Percentiles rank a stretch among this genome's conserved stretches.
Conservation (phyloP, 2,113 vertebrate species). For the Thomomys bottae region DNA sequence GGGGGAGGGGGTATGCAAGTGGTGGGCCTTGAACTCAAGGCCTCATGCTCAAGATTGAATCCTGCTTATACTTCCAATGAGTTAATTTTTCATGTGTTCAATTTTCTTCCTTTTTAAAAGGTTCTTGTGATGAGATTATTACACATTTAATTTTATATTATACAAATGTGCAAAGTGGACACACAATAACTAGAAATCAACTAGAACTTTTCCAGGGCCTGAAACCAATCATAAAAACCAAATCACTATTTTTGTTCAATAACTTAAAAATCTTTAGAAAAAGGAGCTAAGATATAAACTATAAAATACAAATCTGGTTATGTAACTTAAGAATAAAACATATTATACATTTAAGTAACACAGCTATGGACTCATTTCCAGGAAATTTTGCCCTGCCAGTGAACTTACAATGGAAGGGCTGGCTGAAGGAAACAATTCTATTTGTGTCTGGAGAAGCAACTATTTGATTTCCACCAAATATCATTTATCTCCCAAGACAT, state of each 20-base stretch:
- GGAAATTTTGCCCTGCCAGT: not conserved
- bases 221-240: not conserved
- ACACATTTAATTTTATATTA: not conserved
- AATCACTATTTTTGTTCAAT: constrained; percentile 24
- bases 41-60: too few relatives aligned
- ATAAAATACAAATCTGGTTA: constrained; percentile 13
- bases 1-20: too few relatives aligned
- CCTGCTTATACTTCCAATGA: too few relatives aligned
- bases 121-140: not conserved
- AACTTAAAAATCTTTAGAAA: constrained; percentile 31
- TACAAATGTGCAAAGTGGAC: not conserved
- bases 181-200: not conserved
- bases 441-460: constrained; percentile 51
- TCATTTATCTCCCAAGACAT: constrained; percentile 62
- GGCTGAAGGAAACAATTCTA: not conserved
- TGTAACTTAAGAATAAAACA: not conserved
- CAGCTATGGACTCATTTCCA: constrained; percentile 43
- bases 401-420: not conserved
- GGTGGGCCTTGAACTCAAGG: too few relatives aligned
- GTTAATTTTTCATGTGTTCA: too few relatives aligned
- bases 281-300: constrained; percentile 13
- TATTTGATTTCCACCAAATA: constrained; percentile 34
- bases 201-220: not conserved
- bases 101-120: not conserved
- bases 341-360: not conserved